phyloP scores from a whole-genome alignment of 2,888 invertebrate species.

The Pterostichus madidus region DNA sequence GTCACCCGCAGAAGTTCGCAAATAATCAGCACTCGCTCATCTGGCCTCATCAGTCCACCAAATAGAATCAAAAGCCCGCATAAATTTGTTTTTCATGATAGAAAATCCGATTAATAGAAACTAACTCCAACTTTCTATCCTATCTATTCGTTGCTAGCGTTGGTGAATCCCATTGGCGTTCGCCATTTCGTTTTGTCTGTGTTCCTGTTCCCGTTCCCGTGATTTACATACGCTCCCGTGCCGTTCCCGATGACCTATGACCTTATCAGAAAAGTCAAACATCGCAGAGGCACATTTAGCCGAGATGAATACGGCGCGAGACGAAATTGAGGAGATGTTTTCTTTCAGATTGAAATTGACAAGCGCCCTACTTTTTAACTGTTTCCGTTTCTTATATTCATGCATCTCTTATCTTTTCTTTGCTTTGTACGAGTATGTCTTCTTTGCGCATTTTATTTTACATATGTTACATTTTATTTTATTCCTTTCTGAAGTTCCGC shows the following conservation, averaged over 20 bases:
- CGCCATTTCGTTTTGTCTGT: constrained; percentile 5
- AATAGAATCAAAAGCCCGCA: constrained; percentile 45
- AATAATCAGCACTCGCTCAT: constrained; percentile 39
- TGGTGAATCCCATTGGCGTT: background rate
- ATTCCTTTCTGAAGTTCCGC: background rate
- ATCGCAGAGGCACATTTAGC: constrained; percentile 32
- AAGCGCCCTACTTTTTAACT: constrained; percentile 36
- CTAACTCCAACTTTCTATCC: constrained; percentile 44
- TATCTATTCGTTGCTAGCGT: constrained; percentile 3
- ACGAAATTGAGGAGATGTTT: constrained; percentile 45
- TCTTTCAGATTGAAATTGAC: constrained; percentile 34
- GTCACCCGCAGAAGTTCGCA: constrained; percentile 29
- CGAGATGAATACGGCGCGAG: constrained; percentile 21
- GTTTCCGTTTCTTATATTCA: constrained; percentile 21
- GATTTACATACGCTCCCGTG: constrained; percentile 55
- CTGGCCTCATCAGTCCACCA: constrained; percentile 39
- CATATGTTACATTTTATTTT: constrained; percentile 24
- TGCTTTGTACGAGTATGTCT: constrained; percentile 17
- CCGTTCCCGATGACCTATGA: constrained; percentile 55
- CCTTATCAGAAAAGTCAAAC: constrained; percentile 66
- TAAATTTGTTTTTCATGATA: constrained; percentile 58
- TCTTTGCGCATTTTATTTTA: constrained; percentile 2
- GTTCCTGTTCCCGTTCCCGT: background rate
- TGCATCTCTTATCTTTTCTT: too few relatives aligned
- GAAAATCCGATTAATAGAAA: constrained; percentile 48